These are phyloP conservation scores for Conchocele bisecta DNA, from an alignment of 2,888 invertebrate species.

Conservation along the genomic window DNA sequence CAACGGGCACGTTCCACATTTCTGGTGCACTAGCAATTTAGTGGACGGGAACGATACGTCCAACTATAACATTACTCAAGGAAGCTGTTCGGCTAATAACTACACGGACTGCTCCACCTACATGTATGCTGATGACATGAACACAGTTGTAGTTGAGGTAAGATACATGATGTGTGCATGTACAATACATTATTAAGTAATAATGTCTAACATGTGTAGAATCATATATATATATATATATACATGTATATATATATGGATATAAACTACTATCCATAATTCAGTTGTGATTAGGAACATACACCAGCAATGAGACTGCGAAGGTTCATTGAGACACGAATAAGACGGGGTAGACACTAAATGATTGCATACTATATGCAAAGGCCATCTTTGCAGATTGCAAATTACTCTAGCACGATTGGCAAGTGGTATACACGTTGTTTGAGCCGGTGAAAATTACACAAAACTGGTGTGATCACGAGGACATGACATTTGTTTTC, in stretches of 20 bases:
- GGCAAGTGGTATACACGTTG: too few relatives aligned
- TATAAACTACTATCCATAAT: too few relatives aligned
- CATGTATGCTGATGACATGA: conserved; percentile 13
- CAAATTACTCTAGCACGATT: too few relatives aligned
- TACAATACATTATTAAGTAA: background rate
- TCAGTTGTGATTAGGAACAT: too few relatives aligned
- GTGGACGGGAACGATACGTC: conserved; percentile 9
- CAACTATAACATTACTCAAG: background rate
- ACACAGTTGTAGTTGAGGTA: conserved; percentile 28
- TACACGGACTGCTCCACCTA: background rate
- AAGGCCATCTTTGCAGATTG: too few relatives aligned
- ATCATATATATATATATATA: background rate
- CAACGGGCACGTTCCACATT: conserved; percentile 62
- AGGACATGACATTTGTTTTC: too few relatives aligned
- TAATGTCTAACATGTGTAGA: background rate
- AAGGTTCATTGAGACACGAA: too few relatives aligned
- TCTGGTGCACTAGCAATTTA: conserved; percentile 49
- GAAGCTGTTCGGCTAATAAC: conserved; percentile 7
- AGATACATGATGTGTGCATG: background rate
- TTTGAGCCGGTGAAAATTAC: too few relatives aligned
- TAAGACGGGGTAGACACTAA: too few relatives aligned
- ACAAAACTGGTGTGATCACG: too few relatives aligned
- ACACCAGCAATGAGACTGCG: too few relatives aligned
- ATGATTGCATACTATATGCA: too few relatives aligned
- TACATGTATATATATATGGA: background rate